A percentile compares a stretch with the other conserved stretches of the same genome.
Evolutionary conservation across 2,797 vertebrate genomes (phyloP).

Genomic region (Eulemur coronatus): DNA sequence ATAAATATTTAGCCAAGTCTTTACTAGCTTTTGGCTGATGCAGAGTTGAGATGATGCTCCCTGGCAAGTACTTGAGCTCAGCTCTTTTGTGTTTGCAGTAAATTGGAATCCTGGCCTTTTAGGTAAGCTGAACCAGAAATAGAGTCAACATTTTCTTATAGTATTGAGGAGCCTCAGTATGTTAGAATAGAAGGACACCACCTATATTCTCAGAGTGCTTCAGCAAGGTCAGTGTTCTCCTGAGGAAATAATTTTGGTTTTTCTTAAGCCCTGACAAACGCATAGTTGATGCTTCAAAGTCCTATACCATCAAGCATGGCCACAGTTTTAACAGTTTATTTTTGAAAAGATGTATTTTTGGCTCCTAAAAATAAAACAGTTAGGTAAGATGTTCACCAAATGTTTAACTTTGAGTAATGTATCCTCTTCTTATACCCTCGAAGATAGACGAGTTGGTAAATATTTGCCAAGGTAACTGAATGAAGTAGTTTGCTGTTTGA

Average conservation of each 20-base stretch:
- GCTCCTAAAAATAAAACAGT: background rate
- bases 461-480: background rate
- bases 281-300: background rate
- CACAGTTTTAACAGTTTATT: background rate
- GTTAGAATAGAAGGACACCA: background rate
- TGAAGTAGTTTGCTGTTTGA: slow-evolving; percentile 1
- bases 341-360: background rate
- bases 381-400: background rate
- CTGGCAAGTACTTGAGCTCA: background rate
- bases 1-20: background rate
- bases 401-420: slow-evolving; percentile 8
- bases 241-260: slow-evolving; percentile 24
- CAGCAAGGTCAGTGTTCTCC: background rate
- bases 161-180: background rate
- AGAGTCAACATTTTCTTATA: background rate
- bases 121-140: background rate
- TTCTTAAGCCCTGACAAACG: background rate
- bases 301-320: background rate
- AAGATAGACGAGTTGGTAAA: slow-evolving; percentile 3
- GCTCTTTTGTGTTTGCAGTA: background rate
- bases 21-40: background rate
- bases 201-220: background rate
- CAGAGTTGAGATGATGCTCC: background rate
- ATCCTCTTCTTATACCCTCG: background rate
- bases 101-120: background rate